Base-by-base conservation (phyloP, 2,888 invertebrate genomes). In the Melangyna quadrimaculata region DNA sequence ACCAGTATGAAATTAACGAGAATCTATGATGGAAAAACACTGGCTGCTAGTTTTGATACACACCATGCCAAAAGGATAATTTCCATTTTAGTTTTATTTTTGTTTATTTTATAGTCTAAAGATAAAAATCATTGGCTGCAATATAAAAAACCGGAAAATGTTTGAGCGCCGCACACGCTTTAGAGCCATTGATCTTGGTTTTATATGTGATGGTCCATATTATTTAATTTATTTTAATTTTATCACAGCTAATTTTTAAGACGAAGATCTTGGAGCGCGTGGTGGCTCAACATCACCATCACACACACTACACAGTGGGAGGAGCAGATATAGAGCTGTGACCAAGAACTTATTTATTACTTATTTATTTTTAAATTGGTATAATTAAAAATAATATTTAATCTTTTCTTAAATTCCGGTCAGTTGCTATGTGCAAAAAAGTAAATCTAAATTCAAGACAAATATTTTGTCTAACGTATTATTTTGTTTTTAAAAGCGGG, bases 21-120 rank as follows among this genome's bases (percentile, higher is more conserved):
- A 74, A 63, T 74, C 27, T 10, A 14, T 29, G 27, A 53, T 80
- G 69, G 75, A 81, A 80, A 80, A 75, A 57, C 29, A 74, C 69
- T 74, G 53, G 27, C 32, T 24, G 32, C 24, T 9, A 45, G 32
- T 69, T 22, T 35, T 12, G 22, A 65, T 19, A n/a, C 7, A 35
- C 1, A 14, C 5, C 29, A 65, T 19, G 48, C 55, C 35, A 70
- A 73, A 70, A 80, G 80, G 74, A 75, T 70, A 29, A 40, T 45
- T 67, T 67, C 35, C 22, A 67, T 67, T 51, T 67, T 67, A 12
- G 10, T 3, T 48, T 67, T 29, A n/a, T 67, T 51, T 48, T n/a
- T 1, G 1, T 63, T 2, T 43, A n/a, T 43, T 43, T 63, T 14
- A 9, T 1, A 17, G 3, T n/a, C 10, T 35, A 17, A 19, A n/a